phyloP scores from a whole-genome alignment of 2,888 invertebrate species.

The Cyclophora albipunctata region DNA sequence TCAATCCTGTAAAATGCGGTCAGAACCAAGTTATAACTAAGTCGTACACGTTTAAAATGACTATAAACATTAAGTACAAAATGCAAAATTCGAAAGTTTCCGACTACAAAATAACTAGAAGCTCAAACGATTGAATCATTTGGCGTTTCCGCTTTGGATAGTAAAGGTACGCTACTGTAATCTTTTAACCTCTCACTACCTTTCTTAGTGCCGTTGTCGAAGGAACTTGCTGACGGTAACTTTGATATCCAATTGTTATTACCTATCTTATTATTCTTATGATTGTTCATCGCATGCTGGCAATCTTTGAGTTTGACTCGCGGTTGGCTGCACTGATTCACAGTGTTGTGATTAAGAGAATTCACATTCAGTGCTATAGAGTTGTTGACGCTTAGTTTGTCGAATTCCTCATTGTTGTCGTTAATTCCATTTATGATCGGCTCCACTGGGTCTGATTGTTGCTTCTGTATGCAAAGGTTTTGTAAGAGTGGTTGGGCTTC shows the following conservation, averaged over 20 bases:
- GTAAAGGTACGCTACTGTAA: slow-evolving; percentile 65
- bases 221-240: slow-evolving; percentile 61
- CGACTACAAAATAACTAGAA: slow-evolving; percentile 8
- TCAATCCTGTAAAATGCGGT: no score
- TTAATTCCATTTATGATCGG: slow-evolving; percentile 52
- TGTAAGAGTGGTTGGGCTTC: slow-evolving; percentile 58
- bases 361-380: slow-evolving; percentile 59
- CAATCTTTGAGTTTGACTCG: slow-evolving; percentile 62
- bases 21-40: no score
- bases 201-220: slow-evolving; percentile 58
- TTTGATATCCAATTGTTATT: slow-evolving; percentile 71
- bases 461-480: slow-evolving; percentile 52
- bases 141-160: slow-evolving; percentile 59
- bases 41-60: neutral
- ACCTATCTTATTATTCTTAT: slow-evolving; percentile 60
- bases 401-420: slow-evolving; percentile 39
- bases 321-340: slow-evolving; percentile 44
- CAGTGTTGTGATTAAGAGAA: slow-evolving; percentile 52
- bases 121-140: slow-evolving; percentile 61
- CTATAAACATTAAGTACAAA: slow-evolving; percentile 10
- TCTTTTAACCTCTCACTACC: slow-evolving; percentile 55
- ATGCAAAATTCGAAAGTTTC: slow-evolving; percentile 19
- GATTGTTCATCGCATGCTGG: slow-evolving; percentile 49
- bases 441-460: slow-evolving; percentile 55
- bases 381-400: slow-evolving; percentile 52